phyloP scores from a whole-genome alignment of 2,888 invertebrate species.

The Adineta ricciae region DNA sequence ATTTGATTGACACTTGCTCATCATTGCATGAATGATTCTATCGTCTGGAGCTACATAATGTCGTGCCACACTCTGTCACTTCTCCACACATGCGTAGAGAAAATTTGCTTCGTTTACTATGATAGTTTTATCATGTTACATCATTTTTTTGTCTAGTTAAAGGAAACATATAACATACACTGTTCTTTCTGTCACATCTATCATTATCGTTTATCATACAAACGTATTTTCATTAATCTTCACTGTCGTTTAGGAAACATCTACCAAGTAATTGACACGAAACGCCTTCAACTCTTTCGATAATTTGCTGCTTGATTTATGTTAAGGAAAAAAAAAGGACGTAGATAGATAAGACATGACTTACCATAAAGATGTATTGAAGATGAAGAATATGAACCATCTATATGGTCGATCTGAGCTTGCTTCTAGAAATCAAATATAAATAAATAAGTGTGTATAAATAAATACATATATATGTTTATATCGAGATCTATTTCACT shows the following conservation, averaged over 20 bases:
- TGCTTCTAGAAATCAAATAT: neutral
- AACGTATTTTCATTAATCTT: neutral
- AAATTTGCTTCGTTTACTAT: neutral
- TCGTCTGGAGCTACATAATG: neutral
- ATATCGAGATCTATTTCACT: neutral
- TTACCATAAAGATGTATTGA: neutral
- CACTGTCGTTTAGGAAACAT: neutral
- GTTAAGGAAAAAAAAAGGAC: neutral
- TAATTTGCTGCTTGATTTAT: neutral
- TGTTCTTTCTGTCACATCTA: neutral
- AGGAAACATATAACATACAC: neutral
- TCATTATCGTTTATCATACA: neutral
- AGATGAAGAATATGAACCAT: neutral
- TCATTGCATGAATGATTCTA: neutral
- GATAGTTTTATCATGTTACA: neutral
- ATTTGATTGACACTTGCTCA: slow-evolving; percentile 3
- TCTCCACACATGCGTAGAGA: neutral
- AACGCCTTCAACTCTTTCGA: neutral
- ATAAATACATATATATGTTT: neutral
- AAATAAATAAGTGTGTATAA: neutral
- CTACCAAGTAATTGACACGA: neutral
- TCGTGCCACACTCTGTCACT: neutral
- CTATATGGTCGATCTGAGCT: neutral
- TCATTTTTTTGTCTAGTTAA: neutral
- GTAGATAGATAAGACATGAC: neutral